These are phyloP conservation scores for Agonopterix subpropinquella DNA, from an alignment of 2,888 invertebrate genomes.

Conservation along the genomic window DNA sequence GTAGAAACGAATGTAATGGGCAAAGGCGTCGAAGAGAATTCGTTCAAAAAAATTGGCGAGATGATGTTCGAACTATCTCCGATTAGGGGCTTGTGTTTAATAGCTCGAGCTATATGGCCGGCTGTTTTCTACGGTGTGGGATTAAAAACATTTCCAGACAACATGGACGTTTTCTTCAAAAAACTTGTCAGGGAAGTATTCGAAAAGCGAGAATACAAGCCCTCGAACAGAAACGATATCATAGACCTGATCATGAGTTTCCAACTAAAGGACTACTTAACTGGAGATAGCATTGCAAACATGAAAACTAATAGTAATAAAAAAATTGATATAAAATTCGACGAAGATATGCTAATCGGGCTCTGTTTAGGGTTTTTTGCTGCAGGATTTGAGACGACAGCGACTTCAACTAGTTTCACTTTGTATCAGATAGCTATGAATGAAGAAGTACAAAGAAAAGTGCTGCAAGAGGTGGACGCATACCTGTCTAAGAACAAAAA, in stretches of 20 bases:
- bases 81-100: conserved; percentile 15
- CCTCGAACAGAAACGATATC: conserved; percentile 18
- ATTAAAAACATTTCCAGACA: conserved; percentile 17
- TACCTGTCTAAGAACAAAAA: conserved; percentile 16
- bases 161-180: conserved; percentile 22
- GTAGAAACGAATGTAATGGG: conserved; percentile 28
- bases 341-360: conserved; percentile 58
- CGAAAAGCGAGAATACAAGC: conserved; percentile 10
- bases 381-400: conserved; percentile 46
- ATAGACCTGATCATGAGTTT: conserved; percentile 16
- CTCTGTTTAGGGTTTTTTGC: conserved; percentile 70
- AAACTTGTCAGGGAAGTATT: conserved; percentile 14
- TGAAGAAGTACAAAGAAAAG: conserved; percentile 25
- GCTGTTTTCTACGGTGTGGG: conserved; percentile 27
- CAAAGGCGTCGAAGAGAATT: conserved; percentile 18
- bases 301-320: conserved; percentile 5
- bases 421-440: conserved; percentile 42
- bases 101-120: conserved; percentile 28
- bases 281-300: conserved; percentile 24
- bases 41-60: conserved; percentile 24
- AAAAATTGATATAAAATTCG: conserved; percentile 28
- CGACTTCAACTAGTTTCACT: conserved; percentile 28
- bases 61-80: conserved; percentile 17
- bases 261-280: conserved; percentile 20
- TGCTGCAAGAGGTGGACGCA: conserved; percentile 21